Evolutionary conservation across 2,888 invertebrate genomes (phyloP), one percentile per base, ranked within the genome.

Genomic region (Heterodera filipjevi): DNA sequence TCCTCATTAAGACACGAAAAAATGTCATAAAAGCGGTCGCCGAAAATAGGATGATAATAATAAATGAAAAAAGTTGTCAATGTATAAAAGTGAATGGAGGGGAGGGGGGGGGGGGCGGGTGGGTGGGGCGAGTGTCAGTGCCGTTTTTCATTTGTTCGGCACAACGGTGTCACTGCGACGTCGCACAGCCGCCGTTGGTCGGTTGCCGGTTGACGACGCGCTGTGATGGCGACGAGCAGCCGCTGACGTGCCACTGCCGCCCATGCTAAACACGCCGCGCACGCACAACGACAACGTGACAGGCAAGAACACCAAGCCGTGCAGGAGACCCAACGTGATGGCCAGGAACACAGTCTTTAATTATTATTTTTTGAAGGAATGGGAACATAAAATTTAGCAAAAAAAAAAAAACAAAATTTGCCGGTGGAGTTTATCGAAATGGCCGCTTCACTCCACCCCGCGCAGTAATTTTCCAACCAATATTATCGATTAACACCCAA

Each of bases 281-380:
- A 88, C 88, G 77, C 87, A 89, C 19, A 89, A 79, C 3, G 90
- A 90, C 14, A 91, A 84, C 16, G 90, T 84, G 5, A 91, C 90
- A 1, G 96, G 96, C n/a, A 96, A 91, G 27, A 96, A 91, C 87
- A 96, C 93, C 8, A 96, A 91, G 0, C 95, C 96, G 89, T 96
- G 96, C 92, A 96, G 93, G 3, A 95, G 95, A 68, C 96, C 96
- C 66, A 89, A 81, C 27, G 81, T 72, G 76, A 88, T 88, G 12
- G 86, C 84, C 12, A 88, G 85, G 70, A 88, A 85, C 19, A 88
- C 87, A 1, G 82, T 82, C 74, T 81, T n/a, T n/a, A n/a, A n/a
- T n/a, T n/a, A n/a, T n/a, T n/a, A n/a, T n/a, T n/a, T n/a, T n/a
- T n/a, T n/a, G n/a, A n/a, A n/a, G n/a, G n/a, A n/a, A n/a, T n/a